Evolutionary conservation across 92 coral and sea anemone genomes (phyloP).

Genomic region (Phenganax subtilis): DNA sequence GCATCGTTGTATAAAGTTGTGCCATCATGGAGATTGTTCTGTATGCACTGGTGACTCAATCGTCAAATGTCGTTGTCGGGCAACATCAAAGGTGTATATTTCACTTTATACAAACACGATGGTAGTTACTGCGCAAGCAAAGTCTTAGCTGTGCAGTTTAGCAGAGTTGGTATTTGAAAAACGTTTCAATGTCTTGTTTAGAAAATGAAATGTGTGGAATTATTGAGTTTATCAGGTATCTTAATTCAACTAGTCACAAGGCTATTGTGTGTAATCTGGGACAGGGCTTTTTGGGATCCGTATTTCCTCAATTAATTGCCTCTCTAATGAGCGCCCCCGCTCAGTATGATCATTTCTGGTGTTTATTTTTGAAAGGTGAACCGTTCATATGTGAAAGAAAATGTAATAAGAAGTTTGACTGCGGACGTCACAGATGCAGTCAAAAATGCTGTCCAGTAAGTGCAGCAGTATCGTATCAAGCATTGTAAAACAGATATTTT

Average conservation of each 20-base stretch:
- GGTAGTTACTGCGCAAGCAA: too few relatives aligned
- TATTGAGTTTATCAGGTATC: not conserved
- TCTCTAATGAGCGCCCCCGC: too few relatives aligned
- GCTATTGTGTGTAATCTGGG: not conserved
- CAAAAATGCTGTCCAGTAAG: conserved; percentile 84
- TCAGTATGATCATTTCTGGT: not conserved
- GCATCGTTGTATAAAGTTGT: conserved; percentile 65
- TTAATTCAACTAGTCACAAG: not conserved
- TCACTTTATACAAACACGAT: not conserved
- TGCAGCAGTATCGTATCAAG: not conserved
- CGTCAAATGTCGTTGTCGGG: conserved; percentile 75
- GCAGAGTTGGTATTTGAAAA: not conserved
- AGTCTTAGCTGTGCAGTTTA: too few relatives aligned
- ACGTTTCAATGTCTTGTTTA: not conserved
- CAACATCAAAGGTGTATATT: conserved; percentile 60
- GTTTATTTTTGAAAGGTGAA: conserved; percentile 11
- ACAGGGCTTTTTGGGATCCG: too few relatives aligned
- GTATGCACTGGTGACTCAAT: conserved; percentile 70
- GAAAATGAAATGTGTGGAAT: conserved; percentile 11
- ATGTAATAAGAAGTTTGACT: conserved; percentile 79
- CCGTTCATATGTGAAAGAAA: conserved; percentile 74
- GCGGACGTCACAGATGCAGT: conserved; percentile 87
- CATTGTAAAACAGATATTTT: not conserved
- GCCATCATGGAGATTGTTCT: conserved; percentile 90
- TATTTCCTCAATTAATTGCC: too few relatives aligned